Evolutionary conservation across 2,888 invertebrate genomes (phyloP).

Genomic region (Holacanthella duospinosa): DNA sequence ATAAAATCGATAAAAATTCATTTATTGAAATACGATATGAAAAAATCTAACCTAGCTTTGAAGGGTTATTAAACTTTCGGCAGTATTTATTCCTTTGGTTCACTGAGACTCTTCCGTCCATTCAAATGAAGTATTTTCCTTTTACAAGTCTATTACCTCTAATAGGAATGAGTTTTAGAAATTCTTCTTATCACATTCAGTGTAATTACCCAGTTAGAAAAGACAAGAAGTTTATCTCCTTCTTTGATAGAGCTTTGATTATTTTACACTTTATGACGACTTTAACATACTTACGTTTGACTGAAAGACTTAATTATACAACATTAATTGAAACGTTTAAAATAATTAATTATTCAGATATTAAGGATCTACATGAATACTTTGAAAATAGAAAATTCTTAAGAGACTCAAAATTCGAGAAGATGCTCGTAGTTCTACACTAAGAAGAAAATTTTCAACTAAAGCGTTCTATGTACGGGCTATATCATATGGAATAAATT

Average conservation of each 20-base stretch:
- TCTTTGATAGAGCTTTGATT: slow-evolving; percentile 90
- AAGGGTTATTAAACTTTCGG: slow-evolving; percentile 71
- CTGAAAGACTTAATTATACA: no score
- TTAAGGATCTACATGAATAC: no score
- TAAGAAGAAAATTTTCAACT: no score
- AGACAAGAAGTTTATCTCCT: slow-evolving; percentile 82
- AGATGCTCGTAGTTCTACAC: no score
- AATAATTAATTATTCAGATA: no score
- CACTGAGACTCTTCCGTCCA: slow-evolving; percentile 84
- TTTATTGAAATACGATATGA: neutral
- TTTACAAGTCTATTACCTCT: neutral
- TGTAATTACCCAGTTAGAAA: slow-evolving; percentile 89
- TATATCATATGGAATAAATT: no score
- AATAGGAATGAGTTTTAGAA: slow-evolving; percentile 49
- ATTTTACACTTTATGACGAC: no score
- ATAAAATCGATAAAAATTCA: neutral
- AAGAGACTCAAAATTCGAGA: no score
- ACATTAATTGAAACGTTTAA: no score
- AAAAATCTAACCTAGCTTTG: neutral
- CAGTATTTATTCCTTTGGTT: slow-evolving; percentile 75
- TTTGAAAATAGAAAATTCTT: no score
- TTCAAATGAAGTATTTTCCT: slow-evolving; percentile 66
- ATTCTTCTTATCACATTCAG: slow-evolving; percentile 87
- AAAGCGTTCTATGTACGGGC: no score
- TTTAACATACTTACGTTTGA: no score